A percentile compares a stretch with the other conserved stretches of the same genome.
phyloP scores from a whole-genome alignment of 2,888 invertebrate genomes.

The Adela reaumurella region DNA sequence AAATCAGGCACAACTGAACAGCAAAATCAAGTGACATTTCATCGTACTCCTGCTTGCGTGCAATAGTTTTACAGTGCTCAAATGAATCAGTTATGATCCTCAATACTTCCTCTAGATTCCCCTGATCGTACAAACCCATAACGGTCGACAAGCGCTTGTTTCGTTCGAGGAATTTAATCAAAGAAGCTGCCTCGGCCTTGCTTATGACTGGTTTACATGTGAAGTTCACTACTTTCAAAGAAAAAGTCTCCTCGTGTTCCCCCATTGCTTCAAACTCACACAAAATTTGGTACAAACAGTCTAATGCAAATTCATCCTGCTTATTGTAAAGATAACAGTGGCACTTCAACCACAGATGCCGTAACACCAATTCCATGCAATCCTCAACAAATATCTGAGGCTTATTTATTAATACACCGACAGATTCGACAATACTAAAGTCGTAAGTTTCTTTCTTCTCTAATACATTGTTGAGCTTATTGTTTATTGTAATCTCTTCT shows the following conservation, averaged over 20 bases:
- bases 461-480: slow-evolving; percentile 23
- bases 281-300: slow-evolving; percentile 37
- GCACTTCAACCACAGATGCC: slow-evolving; percentile 41
- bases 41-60: slow-evolving; percentile 33
- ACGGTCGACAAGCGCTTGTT: slow-evolving; percentile 61
- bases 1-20: slow-evolving; percentile 56
- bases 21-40: slow-evolving; percentile 53
- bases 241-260: slow-evolving; percentile 29
- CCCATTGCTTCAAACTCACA: slow-evolving; percentile 45
- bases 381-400: slow-evolving; percentile 33
- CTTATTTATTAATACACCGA: slow-evolving; percentile 34
- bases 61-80: slow-evolving; percentile 46
- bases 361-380: slow-evolving; percentile 31
- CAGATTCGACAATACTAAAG: slow-evolving; percentile 30
- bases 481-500: slow-evolving; percentile 39
- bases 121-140: slow-evolving; percentile 61
- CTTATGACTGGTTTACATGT: slow-evolving; percentile 35
- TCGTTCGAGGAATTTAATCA: slow-evolving; percentile 41
- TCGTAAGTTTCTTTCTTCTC: slow-evolving; percentile 24
- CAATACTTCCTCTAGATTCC: slow-evolving; percentile 63
- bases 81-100: slow-evolving; percentile 66
- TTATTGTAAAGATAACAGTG: slow-evolving; percentile 40
- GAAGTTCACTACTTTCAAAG: slow-evolving; percentile 32
- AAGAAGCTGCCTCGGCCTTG: slow-evolving; percentile 28
- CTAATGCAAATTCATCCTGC: slow-evolving; percentile 36